A percentile compares a stretch with the other conserved stretches of the same genome.
phyloP scores from a whole-genome alignment of 2,888 invertebrate genomes.

The Altica lythri region DNA sequence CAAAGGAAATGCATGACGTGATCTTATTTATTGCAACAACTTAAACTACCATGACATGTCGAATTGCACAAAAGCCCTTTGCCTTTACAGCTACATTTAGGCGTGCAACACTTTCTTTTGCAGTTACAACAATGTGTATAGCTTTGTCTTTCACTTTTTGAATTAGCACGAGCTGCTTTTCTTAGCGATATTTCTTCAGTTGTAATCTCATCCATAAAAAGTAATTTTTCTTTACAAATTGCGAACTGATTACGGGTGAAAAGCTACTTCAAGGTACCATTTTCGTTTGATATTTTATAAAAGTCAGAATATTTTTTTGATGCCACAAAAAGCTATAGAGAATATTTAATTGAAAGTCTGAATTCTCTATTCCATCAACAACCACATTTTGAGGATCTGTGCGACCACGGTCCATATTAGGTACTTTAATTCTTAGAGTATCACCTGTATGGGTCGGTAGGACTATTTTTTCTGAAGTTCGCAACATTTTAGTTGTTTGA shows the following conservation, averaged over 20 bases:
- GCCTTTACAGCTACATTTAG: conserved; percentile 31
- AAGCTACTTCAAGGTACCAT: conserved; percentile 30
- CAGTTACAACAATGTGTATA: too few relatives aligned
- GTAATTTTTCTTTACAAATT: conserved; percentile 41
- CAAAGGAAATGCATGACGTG: not conserved
- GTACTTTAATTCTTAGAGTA: conserved; percentile 37
- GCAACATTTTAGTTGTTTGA: too few relatives aligned
- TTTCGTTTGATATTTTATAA: conserved; percentile 38
- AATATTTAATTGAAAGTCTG: too few relatives aligned
- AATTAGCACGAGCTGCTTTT: too few relatives aligned
- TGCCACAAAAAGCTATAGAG: too few relatives aligned
- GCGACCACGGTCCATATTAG: conserved; percentile 38
- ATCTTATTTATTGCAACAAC: too few relatives aligned
- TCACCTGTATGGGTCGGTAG: conserved; percentile 20
- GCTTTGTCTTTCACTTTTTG: not conserved
- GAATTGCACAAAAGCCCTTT: conserved; percentile 37
- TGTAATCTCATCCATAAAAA: conserved; percentile 37
- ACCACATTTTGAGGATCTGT: conserved; percentile 39
- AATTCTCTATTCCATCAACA: conserved; percentile 38
- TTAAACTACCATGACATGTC: too few relatives aligned
- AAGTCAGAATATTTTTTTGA: too few relatives aligned
- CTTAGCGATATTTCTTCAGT: conserved; percentile 38
- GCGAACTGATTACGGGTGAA: conserved; percentile 33
- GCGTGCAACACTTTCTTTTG: conserved; percentile 20
- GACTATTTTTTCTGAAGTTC: too few relatives aligned